phyloP scores from a whole-genome alignment of 92 coral and sea anemone genomes.

The Epizoanthus stellaris region DNA sequence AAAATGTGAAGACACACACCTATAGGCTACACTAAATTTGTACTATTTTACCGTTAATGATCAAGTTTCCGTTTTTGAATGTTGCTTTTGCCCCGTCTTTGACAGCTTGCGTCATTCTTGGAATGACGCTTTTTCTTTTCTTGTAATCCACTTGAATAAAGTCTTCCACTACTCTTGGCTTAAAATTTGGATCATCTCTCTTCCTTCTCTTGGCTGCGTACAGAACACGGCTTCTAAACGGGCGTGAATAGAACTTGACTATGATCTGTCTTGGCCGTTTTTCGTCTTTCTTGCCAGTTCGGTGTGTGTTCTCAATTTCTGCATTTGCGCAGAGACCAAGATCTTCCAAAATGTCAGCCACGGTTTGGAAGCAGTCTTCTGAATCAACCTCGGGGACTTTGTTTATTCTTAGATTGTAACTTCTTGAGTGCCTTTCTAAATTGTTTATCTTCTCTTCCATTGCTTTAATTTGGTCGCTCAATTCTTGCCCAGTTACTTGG shows the following conservation, averaged over 20 bases:
- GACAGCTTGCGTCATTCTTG: no score
- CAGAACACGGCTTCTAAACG: neutral
- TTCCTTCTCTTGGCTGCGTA: neutral
- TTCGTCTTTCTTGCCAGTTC: neutral
- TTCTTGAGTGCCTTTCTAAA: slow-evolving; percentile 2
- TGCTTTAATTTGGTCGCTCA: neutral
- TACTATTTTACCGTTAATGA: no score
- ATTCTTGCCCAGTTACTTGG: neutral
- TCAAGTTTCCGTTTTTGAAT: no score
- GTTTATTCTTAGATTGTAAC: neutral
- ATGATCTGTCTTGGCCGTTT: neutral
- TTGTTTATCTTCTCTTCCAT: slow-evolving; percentile 1
- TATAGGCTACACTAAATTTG: no score
- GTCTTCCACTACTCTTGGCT: neutral
- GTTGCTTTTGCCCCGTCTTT: no score
- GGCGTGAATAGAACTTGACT: no score
- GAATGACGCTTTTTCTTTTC: no score
- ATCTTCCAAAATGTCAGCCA: neutral
- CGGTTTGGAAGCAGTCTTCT: neutral
- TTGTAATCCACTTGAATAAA: no score
- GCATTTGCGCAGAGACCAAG: slow-evolving; percentile 1
- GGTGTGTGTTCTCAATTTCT: neutral
- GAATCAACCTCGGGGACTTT: neutral
- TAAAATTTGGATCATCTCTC: neutral
- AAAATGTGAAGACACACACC: no score